These are phyloP conservation scores for Platorchestia sp. DNA, from an alignment of 1,140 invertebrate genomes.

Conservation along the genomic window DNA sequence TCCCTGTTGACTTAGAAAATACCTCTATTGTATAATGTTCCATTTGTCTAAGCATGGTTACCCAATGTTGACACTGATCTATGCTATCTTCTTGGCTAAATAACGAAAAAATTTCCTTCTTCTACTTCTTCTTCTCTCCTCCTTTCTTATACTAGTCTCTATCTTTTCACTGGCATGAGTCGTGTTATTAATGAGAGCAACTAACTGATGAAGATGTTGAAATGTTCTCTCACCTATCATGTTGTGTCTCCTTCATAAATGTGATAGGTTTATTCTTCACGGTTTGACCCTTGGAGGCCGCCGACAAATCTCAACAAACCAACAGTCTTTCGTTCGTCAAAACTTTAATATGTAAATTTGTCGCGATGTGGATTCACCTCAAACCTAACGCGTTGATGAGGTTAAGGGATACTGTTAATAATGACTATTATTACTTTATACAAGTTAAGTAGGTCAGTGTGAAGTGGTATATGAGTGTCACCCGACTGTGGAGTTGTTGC, in stretches of 20 bases:
- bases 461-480: constrained; percentile 40
- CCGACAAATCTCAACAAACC: constrained; percentile 54
- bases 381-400: constrained; percentile 50
- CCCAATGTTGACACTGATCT: constrained; percentile 49
- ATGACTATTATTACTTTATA: constrained; percentile 54
- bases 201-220: constrained; percentile 41
- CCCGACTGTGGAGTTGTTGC: constrained; percentile 28
- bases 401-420: constrained; percentile 54
- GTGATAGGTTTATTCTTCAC: constrained; percentile 55
- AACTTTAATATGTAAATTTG: constrained; percentile 46
- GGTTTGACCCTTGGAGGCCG: constrained; percentile 5
- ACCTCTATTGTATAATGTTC: constrained; percentile 28
- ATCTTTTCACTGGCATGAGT: constrained; percentile 50
- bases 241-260: constrained; percentile 55
- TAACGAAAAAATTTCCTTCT: constrained; percentile 19
- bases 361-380: constrained; percentile 51
- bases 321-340: constrained; percentile 54
- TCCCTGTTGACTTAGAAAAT: constrained; percentile 47
- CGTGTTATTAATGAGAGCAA: constrained; percentile 29
- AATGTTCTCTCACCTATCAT: constrained; percentile 52
- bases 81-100: constrained; percentile 23
- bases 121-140: not conserved
- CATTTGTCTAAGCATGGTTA: constrained; percentile 45
- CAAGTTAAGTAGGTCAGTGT: constrained; percentile 49
- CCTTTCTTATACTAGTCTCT: constrained; percentile 42